phyloP scores from a whole-genome alignment of 1,140 invertebrate species.

The Zaprionus capensis region DNA sequence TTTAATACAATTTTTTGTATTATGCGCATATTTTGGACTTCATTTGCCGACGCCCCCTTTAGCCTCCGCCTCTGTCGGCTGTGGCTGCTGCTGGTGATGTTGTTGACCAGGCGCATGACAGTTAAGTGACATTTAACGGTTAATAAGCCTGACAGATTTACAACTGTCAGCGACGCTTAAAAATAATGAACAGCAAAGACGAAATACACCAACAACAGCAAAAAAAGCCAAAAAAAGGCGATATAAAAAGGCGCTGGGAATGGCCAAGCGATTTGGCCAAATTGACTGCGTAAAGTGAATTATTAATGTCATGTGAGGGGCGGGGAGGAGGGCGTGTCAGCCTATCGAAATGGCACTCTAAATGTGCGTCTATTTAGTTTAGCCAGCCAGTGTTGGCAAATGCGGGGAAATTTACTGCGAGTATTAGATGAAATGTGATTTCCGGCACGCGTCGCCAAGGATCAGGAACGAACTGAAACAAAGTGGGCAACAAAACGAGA shows the following conservation, averaged over 20 bases:
- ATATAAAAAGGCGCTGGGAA: constrained; percentile 40
- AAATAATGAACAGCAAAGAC: constrained; percentile 76
- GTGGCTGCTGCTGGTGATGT: constrained; percentile 27
- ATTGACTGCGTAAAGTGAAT: constrained; percentile 82
- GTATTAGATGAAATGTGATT: constrained; percentile 80
- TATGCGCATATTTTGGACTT: constrained; percentile 75
- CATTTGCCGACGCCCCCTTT: constrained; percentile 23
- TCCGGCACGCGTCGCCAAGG: constrained; percentile 58
- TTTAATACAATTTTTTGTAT: constrained; percentile 70
- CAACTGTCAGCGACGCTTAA: constrained; percentile 78
- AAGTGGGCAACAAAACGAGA: constrained; percentile 7
- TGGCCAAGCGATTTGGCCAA: constrained; percentile 75
- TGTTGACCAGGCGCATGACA: constrained; percentile 68
- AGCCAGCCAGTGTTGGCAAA: constrained; percentile 62
- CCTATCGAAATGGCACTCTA: constrained; percentile 67
- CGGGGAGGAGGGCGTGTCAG: background rate
- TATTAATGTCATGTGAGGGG: constrained; percentile 77
- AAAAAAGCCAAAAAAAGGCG: constrained; percentile 20
- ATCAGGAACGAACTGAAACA: constrained; percentile 8
- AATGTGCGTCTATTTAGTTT: constrained; percentile 80
- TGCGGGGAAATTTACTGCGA: constrained; percentile 70
- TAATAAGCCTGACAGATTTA: constrained; percentile 83
- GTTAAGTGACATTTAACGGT: constrained; percentile 83
- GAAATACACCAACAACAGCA: constrained; percentile 11
- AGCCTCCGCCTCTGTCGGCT: background rate